phyloP scores from a whole-genome alignment of 2,113 vertebrate genomes.

The Ciconia stormi region DNA sequence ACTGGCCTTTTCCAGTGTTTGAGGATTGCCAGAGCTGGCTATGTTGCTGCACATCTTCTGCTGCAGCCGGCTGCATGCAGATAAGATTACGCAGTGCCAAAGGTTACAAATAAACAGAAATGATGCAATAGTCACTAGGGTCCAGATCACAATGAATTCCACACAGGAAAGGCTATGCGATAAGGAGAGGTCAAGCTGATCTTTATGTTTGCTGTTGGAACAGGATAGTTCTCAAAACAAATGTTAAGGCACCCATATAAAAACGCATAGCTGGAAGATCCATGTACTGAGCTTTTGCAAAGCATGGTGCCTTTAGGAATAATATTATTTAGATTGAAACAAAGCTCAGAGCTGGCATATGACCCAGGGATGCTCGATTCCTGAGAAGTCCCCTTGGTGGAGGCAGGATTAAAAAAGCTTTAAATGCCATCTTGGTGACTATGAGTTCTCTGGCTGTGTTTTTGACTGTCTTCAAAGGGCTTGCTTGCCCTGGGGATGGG shows the following conservation, averaged over 20 bases:
- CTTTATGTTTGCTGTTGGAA: conserved; percentile 39
- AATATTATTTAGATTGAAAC: neutral
- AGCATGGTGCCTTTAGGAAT: neutral
- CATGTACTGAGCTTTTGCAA: neutral
- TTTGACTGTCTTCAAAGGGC: neutral
- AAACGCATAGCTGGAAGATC: neutral
- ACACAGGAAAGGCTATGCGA: conserved; percentile 49
- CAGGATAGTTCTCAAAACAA: conserved; percentile 32
- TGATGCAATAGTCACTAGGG: conserved; percentile 52
- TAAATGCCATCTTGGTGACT: neutral
- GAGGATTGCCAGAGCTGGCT: conserved; percentile 42
- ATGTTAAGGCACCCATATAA: neutral
- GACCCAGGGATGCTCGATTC: neutral
- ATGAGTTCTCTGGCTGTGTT: neutral
- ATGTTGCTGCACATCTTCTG: conserved; percentile 27
- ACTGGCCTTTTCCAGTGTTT: conserved; percentile 12
- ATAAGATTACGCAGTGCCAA: conserved; percentile 62
- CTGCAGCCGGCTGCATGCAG: conserved; percentile 27
- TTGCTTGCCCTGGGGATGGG: neutral
- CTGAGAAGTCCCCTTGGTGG: neutral
- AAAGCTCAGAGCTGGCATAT: neutral
- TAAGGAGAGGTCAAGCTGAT: conserved; percentile 57
- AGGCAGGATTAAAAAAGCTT: neutral
- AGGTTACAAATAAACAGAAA: conserved; percentile 60
- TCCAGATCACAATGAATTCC: conserved; percentile 49